Percentiles rank a stretch among this genome's conserved stretches.
phyloP scores from a whole-genome alignment of 2,888 invertebrate species.

The Entomobrya proxima region DNA sequence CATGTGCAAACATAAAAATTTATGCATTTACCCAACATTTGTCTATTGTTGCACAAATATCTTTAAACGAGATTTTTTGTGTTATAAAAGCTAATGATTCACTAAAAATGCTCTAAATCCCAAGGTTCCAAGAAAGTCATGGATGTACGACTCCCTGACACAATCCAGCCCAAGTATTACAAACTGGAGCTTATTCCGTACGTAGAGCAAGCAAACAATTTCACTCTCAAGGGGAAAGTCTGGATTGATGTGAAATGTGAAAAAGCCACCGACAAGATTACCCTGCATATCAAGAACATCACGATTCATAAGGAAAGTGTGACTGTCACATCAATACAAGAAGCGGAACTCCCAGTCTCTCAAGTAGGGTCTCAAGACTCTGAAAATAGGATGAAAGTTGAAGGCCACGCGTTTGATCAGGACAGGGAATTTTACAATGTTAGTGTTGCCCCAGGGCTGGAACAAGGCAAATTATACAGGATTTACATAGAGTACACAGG shows the following conservation, averaged over 20 bases:
- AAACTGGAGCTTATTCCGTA: slow-evolving; percentile 85
- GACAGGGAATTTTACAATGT: slow-evolving; percentile 84
- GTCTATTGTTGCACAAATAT: not conserved
- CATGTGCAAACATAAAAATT: not conserved
- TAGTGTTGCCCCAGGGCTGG: slow-evolving; percentile 81
- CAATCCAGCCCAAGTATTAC: slow-evolving; percentile 84
- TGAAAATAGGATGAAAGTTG: slow-evolving; percentile 72
- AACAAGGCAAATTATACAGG: slow-evolving; percentile 82
- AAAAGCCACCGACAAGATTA: slow-evolving; percentile 83
- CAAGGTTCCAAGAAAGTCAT: slow-evolving; percentile 75
- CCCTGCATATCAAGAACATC: slow-evolving; percentile 86
- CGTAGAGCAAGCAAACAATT: slow-evolving; percentile 84
- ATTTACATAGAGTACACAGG: slow-evolving; percentile 85
- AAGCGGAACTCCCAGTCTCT: slow-evolving; percentile 51
- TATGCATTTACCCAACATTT: not conserved
- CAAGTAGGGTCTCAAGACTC: slow-evolving; percentile 47
- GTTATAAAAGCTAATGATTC: not conserved
- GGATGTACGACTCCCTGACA: slow-evolving; percentile 84
- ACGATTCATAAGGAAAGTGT: slow-evolving; percentile 82
- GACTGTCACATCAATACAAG: slow-evolving; percentile 78
- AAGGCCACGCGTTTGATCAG: slow-evolving; percentile 71
- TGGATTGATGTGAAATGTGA: slow-evolving; percentile 80
- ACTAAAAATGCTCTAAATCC: not conserved
- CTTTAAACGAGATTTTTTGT: not conserved
- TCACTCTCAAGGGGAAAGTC: slow-evolving; percentile 85